phyloP scores from a whole-genome alignment of 2,113 vertebrate genomes.

The Leptodactylus fuscus region DNA sequence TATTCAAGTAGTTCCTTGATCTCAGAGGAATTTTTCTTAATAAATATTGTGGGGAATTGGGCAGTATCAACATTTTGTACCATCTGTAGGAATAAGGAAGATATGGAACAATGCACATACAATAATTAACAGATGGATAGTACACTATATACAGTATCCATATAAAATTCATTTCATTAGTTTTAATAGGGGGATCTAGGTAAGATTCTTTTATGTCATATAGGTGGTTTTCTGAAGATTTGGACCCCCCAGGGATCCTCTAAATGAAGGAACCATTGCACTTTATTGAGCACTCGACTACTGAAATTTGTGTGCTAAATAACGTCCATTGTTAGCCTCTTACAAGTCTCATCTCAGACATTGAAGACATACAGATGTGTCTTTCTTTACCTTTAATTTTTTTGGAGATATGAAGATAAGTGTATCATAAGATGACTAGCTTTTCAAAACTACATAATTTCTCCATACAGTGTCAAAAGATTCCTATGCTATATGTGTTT shows the following conservation, averaged over 20 bases:
- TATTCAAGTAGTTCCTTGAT: slow-evolving; percentile 27
- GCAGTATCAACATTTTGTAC: slow-evolving; percentile 44
- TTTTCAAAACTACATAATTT: no score
- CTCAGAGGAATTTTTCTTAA: slow-evolving; percentile 48
- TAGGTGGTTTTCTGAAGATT: background rate
- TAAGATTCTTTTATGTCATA: background rate
- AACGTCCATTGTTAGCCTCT: background rate
- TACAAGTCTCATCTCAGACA: background rate
- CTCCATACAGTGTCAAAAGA: no score
- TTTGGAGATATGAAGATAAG: no score
- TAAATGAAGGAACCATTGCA: background rate
- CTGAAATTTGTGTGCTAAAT: background rate
- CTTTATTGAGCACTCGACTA: no score
- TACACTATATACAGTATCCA: no score
- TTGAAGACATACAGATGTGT: no score
- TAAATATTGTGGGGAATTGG: slow-evolving; percentile 52
- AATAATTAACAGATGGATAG: background rate
- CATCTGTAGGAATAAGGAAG: slow-evolving; percentile 45
- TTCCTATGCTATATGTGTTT: no score
- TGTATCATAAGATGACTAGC: no score
- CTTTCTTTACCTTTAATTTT: no score
- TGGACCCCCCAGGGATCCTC: no score
- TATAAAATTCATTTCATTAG: no score
- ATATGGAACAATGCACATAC: slow-evolving; percentile 28
- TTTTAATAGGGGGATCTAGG: no score